Conservation (phyloP, 2,113 vertebrate species). For the Anolis carolinensis region DNA sequence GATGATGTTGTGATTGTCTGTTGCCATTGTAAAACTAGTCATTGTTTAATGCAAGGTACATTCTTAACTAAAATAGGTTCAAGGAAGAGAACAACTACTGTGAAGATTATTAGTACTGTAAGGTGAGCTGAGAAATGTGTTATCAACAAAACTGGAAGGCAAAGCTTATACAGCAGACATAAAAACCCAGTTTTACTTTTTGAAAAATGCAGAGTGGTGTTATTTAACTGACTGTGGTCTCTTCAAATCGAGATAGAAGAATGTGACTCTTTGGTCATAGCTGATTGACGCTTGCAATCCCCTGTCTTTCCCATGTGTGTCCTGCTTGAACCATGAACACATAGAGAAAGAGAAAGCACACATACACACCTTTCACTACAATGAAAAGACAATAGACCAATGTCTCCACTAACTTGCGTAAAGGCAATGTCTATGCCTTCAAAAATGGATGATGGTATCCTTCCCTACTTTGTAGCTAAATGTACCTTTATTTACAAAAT, state of each 20-base stretch:
- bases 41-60: constrained; percentile 73
- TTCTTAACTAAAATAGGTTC: constrained; percentile 70
- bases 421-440: neutral
- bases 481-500: too few species aligned
- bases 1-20: constrained; percentile 68
- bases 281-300: neutral
- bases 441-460: neutral
- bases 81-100: constrained; percentile 70
- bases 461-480: too few species aligned
- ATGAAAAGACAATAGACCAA: neutral
- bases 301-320: neutral
- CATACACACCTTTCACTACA: neutral
- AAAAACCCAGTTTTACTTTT: constrained; percentile 45
- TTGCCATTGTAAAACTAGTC: constrained; percentile 73
- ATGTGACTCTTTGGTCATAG: neutral
- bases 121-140: constrained; percentile 47
- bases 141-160: constrained; percentile 55
- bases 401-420: neutral
- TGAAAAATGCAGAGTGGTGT: constrained; percentile 34
- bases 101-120: constrained; percentile 68
- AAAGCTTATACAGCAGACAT: constrained; percentile 41
- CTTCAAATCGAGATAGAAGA: constrained; percentile 4
- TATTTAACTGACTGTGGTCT: constrained; percentile 33
- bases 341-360: neutral
- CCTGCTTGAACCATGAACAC: neutral